Evolutionary conservation across 1,140 invertebrate species (phyloP), one percentile per base, ranked within the genome.

Genomic region (Wasmannia auropunctata): DNA sequence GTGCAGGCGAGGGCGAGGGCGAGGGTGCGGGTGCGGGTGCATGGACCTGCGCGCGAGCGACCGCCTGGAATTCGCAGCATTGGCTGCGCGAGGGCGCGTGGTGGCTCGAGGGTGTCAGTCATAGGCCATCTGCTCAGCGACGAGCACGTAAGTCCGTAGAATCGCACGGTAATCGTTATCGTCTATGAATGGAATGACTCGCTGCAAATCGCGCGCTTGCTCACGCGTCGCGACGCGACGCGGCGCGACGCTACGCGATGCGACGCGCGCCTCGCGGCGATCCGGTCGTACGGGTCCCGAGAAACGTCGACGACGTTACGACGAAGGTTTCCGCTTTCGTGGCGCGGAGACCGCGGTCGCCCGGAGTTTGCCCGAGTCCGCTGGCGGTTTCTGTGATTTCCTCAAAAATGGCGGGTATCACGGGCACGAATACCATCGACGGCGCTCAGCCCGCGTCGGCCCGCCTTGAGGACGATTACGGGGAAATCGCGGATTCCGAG

Each of bases 71-170:
- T 90, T 90, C 83, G 88, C 67, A 69, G 84, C 80, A 60, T 83
- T 63, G 89, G 69, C 49, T 86, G 74, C 87, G 85, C 87, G 86
- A 89, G 92, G 92, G 89, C 91, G 93, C 93, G 92, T 93, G 91
- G 90, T 75, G 87, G 80, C 87, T 88, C 88, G 90, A 93, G 94
- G 94, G 91, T 94, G 93, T 94, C 93, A 95, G 94, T 95, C 94
- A 94, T 93, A 94, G 94, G 92, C 94, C 92, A 94, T 92, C 94
- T 92, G 94, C 92, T 93, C 93, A 93, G 86, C 94, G 93, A 90
- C 91, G 90, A 94, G 88, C 94, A 95, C 94, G 94, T 95, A 95
- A 95, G 94, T 95, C 83, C 77, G 88, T 87, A 63, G 84, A 28
- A 43, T n/a, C 84, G 19, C 22, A 83, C 63, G 51, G n/a, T 43